Evolutionary conservation across 2,888 invertebrate species (phyloP).

Genomic region (Diloba caeruleocephala): DNA sequence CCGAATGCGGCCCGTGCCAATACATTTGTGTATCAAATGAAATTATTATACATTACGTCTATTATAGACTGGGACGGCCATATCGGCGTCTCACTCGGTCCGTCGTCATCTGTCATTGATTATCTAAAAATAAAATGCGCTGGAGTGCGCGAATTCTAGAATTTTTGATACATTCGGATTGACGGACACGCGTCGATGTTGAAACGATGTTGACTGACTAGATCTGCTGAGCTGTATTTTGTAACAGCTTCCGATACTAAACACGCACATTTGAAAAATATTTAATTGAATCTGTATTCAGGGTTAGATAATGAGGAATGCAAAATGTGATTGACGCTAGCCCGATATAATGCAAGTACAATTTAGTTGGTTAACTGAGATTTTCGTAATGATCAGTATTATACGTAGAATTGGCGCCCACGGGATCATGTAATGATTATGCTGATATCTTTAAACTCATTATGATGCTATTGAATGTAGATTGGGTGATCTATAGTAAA

Average conservation of each 20-base stretch:
- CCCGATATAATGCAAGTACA: no score
- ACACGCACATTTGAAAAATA: constrained; percentile 22
- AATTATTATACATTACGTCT: constrained; percentile 52
- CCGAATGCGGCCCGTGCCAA: constrained; percentile 28
- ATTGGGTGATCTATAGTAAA: no score
- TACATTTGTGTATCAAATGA: constrained; percentile 51
- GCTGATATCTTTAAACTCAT: no score
- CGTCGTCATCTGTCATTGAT: constrained; percentile 67
- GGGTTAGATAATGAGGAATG: no score
- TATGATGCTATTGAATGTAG: no score
- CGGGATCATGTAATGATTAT: no score
- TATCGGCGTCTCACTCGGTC: constrained; percentile 34
- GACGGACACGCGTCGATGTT: constrained; percentile 23
- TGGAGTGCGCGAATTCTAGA: constrained; percentile 59
- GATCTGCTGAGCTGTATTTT: constrained; percentile 9
- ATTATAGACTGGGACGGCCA: constrained; percentile 30
- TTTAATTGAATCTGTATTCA: constrained; percentile 18
- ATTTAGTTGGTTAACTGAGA: no score
- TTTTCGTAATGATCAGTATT: no score
- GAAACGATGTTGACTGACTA: constrained; percentile 28
- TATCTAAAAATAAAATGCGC: constrained; percentile 61
- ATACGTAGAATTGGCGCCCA: no score
- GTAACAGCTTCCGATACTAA: constrained; percentile 31
- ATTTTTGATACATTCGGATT: constrained; percentile 49
- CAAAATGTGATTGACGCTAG: no score